phyloP scores from a whole-genome alignment of 2,888 invertebrate genomes.

The Isotomurus palustris region DNA sequence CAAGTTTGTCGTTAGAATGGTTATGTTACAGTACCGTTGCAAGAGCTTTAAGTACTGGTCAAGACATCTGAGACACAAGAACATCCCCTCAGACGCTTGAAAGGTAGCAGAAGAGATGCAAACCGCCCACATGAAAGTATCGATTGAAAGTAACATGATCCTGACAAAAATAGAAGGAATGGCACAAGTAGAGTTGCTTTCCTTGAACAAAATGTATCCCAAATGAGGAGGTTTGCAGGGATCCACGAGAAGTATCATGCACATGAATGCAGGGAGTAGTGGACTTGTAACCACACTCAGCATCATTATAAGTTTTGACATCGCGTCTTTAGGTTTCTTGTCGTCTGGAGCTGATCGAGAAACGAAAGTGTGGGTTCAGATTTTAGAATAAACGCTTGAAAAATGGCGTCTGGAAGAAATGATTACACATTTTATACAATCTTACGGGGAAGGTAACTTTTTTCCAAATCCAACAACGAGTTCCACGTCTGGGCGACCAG shows the following conservation, averaged over 20 bases:
- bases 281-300: constrained; percentile 21
- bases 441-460: constrained; percentile 7
- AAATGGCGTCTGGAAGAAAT: no score
- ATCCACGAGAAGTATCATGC: constrained; percentile 19
- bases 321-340: constrained; percentile 3
- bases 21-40: no score
- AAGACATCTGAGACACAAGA: constrained; percentile 22
- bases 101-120: constrained; percentile 24
- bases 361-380: no score
- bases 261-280: constrained; percentile 20
- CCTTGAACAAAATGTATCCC: constrained; percentile 23
- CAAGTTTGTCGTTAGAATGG: no score
- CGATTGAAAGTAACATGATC: constrained; percentile 11
- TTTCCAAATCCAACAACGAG: constrained; percentile 18
- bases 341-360: not conserved
- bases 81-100: constrained; percentile 16
- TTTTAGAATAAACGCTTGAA: not conserved
- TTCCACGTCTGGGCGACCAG: constrained; percentile 9
- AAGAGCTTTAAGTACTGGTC: constrained; percentile 16
- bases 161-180: not conserved
- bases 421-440: no score
- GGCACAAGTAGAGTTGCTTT: not conserved
- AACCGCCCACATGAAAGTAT: constrained; percentile 22
- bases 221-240: constrained; percentile 32
- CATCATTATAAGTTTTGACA: constrained; percentile 13